phyloP scores from a whole-genome alignment of 2,797 vertebrate genomes.

The Jordanella pulchra region DNA sequence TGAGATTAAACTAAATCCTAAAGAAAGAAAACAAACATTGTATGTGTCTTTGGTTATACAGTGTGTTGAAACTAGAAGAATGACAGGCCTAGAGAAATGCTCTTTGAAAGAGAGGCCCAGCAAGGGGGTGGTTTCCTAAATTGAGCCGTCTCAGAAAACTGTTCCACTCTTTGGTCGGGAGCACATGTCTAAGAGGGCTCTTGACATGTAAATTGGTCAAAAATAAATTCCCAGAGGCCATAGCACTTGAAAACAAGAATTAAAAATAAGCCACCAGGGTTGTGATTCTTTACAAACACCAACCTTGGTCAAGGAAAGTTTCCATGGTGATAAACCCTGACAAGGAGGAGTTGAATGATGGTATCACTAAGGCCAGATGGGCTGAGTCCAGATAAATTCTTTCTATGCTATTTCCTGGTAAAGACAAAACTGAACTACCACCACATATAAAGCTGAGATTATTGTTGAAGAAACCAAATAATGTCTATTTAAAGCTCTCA shows the following conservation, averaged over 20 bases:
- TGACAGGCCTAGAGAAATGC: slow-evolving; percentile 38
- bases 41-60: slow-evolving; percentile 1
- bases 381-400: slow-evolving; percentile 55
- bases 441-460: slow-evolving; percentile 7
- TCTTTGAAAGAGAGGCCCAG: slow-evolving; percentile 34
- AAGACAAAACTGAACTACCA: slow-evolving; percentile 28
- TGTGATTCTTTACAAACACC: slow-evolving; percentile 55
- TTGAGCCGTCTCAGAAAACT: slow-evolving; percentile 58
- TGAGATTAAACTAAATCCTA: slow-evolving; percentile 6
- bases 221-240: slow-evolving; percentile 60
- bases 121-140: slow-evolving; percentile 41
- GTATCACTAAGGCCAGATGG: slow-evolving; percentile 51
- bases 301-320: slow-evolving; percentile 52
- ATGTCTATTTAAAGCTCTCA: neutral
- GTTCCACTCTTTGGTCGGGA: slow-evolving; percentile 34
- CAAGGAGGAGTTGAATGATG: slow-evolving; percentile 43
- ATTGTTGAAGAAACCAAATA: slow-evolving; percentile 4
- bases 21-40: slow-evolving; percentile 4
- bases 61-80: slow-evolving; percentile 38
- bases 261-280: slow-evolving; percentile 52
- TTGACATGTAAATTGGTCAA: slow-evolving; percentile 70
- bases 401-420: slow-evolving; percentile 34
- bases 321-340: slow-evolving; percentile 61
- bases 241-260: slow-evolving; percentile 54
- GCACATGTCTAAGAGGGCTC: slow-evolving; percentile 56